Percentiles rank a stretch among this genome's conserved stretches.
Conservation (phyloP, 1,140 invertebrate genomes). For the Magallana angulata region DNA sequence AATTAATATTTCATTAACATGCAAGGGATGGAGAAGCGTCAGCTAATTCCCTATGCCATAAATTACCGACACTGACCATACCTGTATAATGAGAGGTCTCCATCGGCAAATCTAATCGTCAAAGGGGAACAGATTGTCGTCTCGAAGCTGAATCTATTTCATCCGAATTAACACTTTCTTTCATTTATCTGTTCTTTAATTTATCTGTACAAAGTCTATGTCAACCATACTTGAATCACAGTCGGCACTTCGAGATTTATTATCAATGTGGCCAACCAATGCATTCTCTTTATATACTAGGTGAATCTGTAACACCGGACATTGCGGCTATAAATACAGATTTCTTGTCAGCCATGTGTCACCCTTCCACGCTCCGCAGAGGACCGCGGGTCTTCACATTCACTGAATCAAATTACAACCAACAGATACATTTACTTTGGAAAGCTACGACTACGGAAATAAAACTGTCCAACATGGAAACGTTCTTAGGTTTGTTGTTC, state of each 20-base stretch:
- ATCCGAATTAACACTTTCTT: not conserved
- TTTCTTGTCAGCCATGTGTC: not conserved
- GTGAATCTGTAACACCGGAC: not conserved
- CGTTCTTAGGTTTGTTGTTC: too few relatives aligned
- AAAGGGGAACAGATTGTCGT: conserved; percentile 4
- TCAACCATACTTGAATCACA: not conserved
- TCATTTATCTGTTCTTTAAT: not conserved
- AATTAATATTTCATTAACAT: conserved; percentile 37
- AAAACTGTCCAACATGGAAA: too few relatives aligned
- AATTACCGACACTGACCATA: conserved; percentile 5
- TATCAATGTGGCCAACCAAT: not conserved
- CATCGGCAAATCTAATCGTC: not conserved
- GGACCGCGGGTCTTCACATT: not conserved
- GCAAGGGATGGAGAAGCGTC: not conserved
- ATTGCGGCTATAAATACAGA: not conserved
- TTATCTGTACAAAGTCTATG: not conserved
- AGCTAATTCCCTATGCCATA: conserved; percentile 25
- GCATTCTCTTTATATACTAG: not conserved
- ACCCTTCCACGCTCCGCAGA: not conserved
- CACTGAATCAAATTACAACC: not conserved
- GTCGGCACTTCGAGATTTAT: not conserved
- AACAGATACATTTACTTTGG: too few relatives aligned
- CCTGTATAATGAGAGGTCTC: conserved; percentile 7
- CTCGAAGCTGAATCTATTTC: not conserved
- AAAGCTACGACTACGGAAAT: too few relatives aligned